phyloP scores from a whole-genome alignment of 2,888 invertebrate genomes.

The Hermodice carunculata region DNA sequence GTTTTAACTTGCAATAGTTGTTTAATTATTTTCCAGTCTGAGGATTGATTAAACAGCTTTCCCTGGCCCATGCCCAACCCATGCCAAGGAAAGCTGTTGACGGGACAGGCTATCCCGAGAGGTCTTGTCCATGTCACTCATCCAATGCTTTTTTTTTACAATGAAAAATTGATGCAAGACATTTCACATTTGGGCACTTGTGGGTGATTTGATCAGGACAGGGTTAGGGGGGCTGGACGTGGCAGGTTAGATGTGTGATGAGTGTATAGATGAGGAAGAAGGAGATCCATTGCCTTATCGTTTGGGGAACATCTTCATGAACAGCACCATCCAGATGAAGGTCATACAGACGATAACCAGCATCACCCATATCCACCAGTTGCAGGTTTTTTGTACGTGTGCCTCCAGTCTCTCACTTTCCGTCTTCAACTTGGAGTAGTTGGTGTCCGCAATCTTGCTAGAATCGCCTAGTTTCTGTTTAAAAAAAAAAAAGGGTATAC shows the following conservation, averaged over 20 bases:
- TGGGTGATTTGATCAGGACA: too few relatives aligned
- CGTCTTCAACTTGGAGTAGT: slow-evolving; percentile 80
- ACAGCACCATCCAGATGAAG: slow-evolving; percentile 93
- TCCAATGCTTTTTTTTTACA: too few relatives aligned
- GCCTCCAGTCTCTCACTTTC: slow-evolving; percentile 87
- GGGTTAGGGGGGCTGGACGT: too few relatives aligned
- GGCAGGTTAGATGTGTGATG: slow-evolving; percentile 1
- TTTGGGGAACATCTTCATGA: slow-evolving; percentile 88
- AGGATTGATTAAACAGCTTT: too few relatives aligned
- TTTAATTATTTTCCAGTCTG: too few relatives aligned
- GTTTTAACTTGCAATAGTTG: too few relatives aligned
- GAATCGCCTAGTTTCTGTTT: slow-evolving; percentile 81
- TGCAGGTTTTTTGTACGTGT: slow-evolving; percentile 89
- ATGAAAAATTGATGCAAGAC: too few relatives aligned
- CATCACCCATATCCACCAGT: slow-evolving; percentile 96
- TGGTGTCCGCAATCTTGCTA: slow-evolving; percentile 83
- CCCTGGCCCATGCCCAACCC: too few relatives aligned
- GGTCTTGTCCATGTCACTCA: too few relatives aligned
- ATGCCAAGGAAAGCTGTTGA: too few relatives aligned
- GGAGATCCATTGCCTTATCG: slow-evolving; percentile 13
- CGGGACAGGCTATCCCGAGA: too few relatives aligned
- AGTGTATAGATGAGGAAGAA: not conserved
- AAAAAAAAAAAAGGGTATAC: slow-evolving; percentile 31
- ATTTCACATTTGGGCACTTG: too few relatives aligned
- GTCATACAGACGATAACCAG: slow-evolving; percentile 85